These are phyloP conservation scores for Nannoperca australis DNA, from an alignment of 2,797 vertebrate species.

Conservation along the genomic window DNA sequence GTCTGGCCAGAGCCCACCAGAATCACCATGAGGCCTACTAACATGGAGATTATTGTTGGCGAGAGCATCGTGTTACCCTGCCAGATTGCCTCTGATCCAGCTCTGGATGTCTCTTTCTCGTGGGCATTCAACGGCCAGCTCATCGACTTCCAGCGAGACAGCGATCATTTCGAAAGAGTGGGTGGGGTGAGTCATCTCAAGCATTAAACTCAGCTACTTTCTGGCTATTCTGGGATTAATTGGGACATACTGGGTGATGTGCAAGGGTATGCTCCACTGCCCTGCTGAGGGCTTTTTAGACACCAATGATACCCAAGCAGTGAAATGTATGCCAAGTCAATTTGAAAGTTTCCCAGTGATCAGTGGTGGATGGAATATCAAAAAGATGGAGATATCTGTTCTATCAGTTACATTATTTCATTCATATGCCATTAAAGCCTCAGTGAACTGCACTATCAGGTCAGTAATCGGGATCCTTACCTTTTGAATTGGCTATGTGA, in stretches of 20 bases:
- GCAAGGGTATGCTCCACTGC: conserved; percentile 54
- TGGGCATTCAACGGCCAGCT: conserved; percentile 95
- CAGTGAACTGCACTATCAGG: conserved; percentile 20
- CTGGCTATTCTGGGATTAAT: conserved; percentile 68
- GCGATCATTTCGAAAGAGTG: conserved; percentile 93
- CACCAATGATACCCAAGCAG: conserved; percentile 44
- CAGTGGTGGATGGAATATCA: conserved; percentile 28
- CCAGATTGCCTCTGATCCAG: conserved; percentile 93
- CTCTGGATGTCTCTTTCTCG: conserved; percentile 92
- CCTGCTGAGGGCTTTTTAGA: conserved; percentile 42
- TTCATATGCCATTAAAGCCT: conserved; percentile 16
- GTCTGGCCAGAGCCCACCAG: conserved; percentile 91
- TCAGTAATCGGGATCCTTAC: conserved; percentile 40
- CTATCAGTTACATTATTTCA: conserved; percentile 23
- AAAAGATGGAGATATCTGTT: conserved; percentile 20
- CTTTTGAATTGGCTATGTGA: conserved; percentile 46
- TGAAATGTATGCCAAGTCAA: conserved; percentile 30
- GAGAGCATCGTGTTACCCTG: conserved; percentile 95
- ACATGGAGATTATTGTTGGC: conserved; percentile 95
- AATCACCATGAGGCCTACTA: conserved; percentile 93
- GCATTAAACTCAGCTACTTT: conserved; percentile 60
- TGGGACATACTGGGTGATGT: conserved; percentile 56
- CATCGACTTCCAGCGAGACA: conserved; percentile 90
- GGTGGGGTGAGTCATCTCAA: conserved; percentile 91
- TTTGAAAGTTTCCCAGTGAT: conserved; percentile 46